Evolutionary conservation across 1,140 invertebrate species (phyloP), one percentile per base, ranked within the genome.

Genomic region (Leptinotarsa lineolata): DNA sequence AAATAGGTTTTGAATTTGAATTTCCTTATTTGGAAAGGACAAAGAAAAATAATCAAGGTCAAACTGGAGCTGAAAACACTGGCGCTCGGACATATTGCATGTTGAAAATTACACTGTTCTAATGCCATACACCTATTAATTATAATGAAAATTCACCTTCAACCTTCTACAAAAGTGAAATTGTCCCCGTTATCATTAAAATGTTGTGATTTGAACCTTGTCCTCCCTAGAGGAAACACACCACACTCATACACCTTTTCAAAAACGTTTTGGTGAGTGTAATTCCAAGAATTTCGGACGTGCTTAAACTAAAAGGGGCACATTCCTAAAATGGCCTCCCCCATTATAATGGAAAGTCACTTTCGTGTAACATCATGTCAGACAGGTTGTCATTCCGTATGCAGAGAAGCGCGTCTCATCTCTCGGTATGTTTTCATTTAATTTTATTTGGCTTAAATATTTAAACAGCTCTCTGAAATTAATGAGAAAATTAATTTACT

Each of bases 401-500:
- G 68, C 72, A 65, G 63, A 70, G 69, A 21, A 48, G 46, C 15
- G 59, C 48, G 18, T 24, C 48, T 54, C 46, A n/a, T 46, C 58
- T 64, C 67, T 74, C 67, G 66, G 72, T 72, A 68, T 75, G 73
- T 75, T 75, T 75, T 75, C 74, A 72, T 75, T 75, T 75, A 75
- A 75, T 75, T 75, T 72, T 66, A 74, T 74, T 74, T 72, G 70
- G 69, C 69, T 74, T 72, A 74, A 74, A 74, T 74, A 65, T 72
- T 74, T 72, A 68, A 75, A 70, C 70, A 67, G 54, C 69, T 72
- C 68, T 71, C 58, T 39, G 74, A 71, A 75, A 72, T 72, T 75
- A 75, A 75, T 72, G 74, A 63, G 74, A 75, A 75, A 75, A 75
- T 75, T 72, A 75, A 72, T 75, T 75, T 70, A 74, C 68, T 74